Conservation (phyloP, 2,797 vertebrate species). For the Myotis vivesi region DNA sequence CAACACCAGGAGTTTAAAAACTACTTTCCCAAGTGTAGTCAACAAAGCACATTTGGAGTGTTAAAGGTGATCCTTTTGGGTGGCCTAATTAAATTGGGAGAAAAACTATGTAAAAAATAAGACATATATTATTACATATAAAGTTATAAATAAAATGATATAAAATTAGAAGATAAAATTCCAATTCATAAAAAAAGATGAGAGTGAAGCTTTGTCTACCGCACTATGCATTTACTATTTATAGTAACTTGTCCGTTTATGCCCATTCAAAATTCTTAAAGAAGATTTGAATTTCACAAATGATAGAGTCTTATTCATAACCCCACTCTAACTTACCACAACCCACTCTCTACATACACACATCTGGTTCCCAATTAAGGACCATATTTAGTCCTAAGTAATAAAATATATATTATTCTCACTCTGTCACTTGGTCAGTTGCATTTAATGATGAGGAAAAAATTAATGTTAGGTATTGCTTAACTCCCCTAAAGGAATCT, state of each 20-base stretch:
- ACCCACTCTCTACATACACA: background rate
- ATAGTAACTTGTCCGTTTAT: background rate
- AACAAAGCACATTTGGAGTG: conserved; percentile 73
- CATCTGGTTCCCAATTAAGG: background rate
- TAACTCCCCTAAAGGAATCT: background rate
- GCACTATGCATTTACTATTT: background rate
- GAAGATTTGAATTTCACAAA: background rate
- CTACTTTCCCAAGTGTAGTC: conserved; percentile 65
- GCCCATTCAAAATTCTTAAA: background rate
- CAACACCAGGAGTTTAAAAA: conserved; percentile 73
- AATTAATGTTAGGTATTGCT: background rate
- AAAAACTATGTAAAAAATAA: conserved; percentile 57
- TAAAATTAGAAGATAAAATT: background rate
- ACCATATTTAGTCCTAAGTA: background rate
- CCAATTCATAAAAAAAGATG: background rate
- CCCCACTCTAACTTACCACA: background rate
- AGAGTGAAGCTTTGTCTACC: background rate
- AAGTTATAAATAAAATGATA: background rate
- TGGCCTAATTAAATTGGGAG: conserved; percentile 74
- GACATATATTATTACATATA: background rate
- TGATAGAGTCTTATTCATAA: background rate
- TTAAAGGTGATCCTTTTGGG: conserved; percentile 60
- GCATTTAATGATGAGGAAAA: background rate
- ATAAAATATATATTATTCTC: background rate
- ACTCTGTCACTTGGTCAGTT: background rate